Percentiles rank a stretch among this genome's conserved stretches.
These are phyloP conservation scores for Physocephala rufipes DNA, from an alignment of 2,888 invertebrate genomes.

Conservation along the genomic window DNA sequence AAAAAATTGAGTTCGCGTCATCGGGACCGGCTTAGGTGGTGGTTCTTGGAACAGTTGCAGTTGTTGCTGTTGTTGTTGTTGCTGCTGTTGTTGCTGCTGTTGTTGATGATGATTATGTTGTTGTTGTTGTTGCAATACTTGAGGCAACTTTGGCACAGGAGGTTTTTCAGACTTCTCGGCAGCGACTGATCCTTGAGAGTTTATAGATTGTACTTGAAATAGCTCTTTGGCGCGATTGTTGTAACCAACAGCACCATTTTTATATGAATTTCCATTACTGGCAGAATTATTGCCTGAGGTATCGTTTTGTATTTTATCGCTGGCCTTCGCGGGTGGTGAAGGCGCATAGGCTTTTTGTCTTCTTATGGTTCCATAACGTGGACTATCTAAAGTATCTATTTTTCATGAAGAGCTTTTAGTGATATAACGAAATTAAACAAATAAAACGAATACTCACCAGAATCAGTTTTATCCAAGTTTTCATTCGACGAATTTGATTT, in stretches of 20 bases:
- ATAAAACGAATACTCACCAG: conserved; percentile 50
- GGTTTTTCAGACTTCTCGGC: conserved; percentile 56
- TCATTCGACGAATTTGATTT: conserved; percentile 63
- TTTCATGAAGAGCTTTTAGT: neutral
- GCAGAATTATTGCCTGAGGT: neutral
- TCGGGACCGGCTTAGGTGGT: conserved; percentile 59
- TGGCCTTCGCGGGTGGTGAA: conserved; percentile 54
- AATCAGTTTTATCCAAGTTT: conserved; percentile 55
- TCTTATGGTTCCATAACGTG: conserved; percentile 59
- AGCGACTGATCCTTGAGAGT: conserved; percentile 18
- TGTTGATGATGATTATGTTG: conserved; percentile 44
- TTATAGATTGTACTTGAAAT: conserved; percentile 47
- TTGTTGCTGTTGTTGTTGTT: conserved; percentile 34
- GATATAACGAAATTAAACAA: neutral
- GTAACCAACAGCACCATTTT: conserved; percentile 42
- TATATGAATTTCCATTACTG: conserved; percentile 32
- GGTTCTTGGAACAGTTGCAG: conserved; percentile 47
- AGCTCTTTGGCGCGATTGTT: conserved; percentile 57
- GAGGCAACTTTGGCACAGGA: conserved; percentile 57
- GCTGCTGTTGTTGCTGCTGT: conserved; percentile 51
- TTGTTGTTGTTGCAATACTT: conserved; percentile 46
- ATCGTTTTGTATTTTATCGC: conserved; percentile 31
- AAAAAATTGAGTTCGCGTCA: conserved; percentile 61
- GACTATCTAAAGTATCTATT: conserved; percentile 58
- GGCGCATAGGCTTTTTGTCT: conserved; percentile 59